These are phyloP conservation scores for Conopomorpha cramerella DNA, from an alignment of 1,140 invertebrate species.

Conservation along the genomic window DNA sequence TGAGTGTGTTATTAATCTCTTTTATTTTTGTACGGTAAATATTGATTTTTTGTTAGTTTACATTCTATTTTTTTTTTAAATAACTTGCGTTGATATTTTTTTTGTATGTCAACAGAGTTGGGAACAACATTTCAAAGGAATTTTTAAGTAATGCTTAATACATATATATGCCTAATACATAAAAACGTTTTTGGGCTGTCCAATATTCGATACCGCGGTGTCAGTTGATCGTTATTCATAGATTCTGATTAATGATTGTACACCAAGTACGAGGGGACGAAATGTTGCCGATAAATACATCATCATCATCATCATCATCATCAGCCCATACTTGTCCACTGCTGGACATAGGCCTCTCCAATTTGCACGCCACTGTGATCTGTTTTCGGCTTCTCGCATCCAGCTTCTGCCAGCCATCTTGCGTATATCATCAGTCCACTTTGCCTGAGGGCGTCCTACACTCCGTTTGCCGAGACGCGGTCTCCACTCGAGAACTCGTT, in stretches of 20 bases:
- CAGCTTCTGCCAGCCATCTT: neutral
- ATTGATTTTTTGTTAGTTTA: neutral
- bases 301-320: neutral
- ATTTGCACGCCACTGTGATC: neutral
- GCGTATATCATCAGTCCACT: neutral
- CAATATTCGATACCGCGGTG: constrained; percentile 46
- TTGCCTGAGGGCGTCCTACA: no score
- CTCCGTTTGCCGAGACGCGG: no score
- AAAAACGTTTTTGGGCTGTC: constrained; percentile 14
- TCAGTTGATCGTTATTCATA: constrained; percentile 40
- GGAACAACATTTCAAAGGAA: neutral
- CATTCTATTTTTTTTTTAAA: neutral
- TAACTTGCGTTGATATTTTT: neutral
- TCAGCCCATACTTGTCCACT: no score
- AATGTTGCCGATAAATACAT: neutral
- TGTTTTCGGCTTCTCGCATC: neutral
- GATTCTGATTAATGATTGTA: constrained; percentile 56
- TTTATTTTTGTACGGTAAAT: neutral
- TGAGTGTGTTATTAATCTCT: constrained; percentile 5
- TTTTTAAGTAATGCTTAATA: no score
- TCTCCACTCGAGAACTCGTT: no score
- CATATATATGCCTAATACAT: constrained; percentile 4
- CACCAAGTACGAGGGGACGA: constrained; percentile 38
- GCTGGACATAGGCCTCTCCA: neutral
- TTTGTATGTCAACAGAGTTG: neutral